Evolutionary conservation across 2,113 vertebrate species (phyloP), one percentile per base, ranked within the genome.

Genomic region (Mesocricetus auratus): DNA sequence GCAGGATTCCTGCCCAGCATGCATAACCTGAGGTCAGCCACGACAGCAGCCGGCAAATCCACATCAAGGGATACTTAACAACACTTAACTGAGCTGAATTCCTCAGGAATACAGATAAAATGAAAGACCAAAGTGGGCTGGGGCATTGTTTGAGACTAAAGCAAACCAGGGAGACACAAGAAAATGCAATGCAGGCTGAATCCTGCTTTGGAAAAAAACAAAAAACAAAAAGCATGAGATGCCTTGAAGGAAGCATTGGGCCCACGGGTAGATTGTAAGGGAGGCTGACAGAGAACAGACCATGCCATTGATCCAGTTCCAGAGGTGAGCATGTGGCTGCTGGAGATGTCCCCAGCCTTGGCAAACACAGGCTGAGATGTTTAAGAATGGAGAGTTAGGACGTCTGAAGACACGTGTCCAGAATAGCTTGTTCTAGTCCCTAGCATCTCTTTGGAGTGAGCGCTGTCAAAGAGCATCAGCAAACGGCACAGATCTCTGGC

Each of bases 321-420:
- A 45, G n/a, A 64, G 47, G 73, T 47, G 22, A 42, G 11, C 73
- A 17, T 69, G 31, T 53, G 82, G 16, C 90, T 89, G 1, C 60
- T 75, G 86, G 29, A 91, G 31, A 91, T 91, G n/a, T 77, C 42
- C 60, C 90, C 47, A 24, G 68, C 47, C 81, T 81, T 85, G 77
- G 50, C 56, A 93, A 90, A 22, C 77, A 42, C 7, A 39, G 5
- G 16, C 82, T 58, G 24, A 74, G 16, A n/a, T 89, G 29, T 42
- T 62, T 86, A 95, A 66, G 79, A 47, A 4, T 73, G 11, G 75
- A 90, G 36, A 24, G 12, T 95, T 39, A 86, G 29, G 33, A 68
- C 60, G 2, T 68, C 62, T 64, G 31, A 45, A 94, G 77, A 75
- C 22, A 1, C 58, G 15, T 31, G 7, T 60, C 45, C 8, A 42